Base-by-base conservation (phyloP, 1,140 invertebrate species). In the Drosophila sechellia region DNA sequence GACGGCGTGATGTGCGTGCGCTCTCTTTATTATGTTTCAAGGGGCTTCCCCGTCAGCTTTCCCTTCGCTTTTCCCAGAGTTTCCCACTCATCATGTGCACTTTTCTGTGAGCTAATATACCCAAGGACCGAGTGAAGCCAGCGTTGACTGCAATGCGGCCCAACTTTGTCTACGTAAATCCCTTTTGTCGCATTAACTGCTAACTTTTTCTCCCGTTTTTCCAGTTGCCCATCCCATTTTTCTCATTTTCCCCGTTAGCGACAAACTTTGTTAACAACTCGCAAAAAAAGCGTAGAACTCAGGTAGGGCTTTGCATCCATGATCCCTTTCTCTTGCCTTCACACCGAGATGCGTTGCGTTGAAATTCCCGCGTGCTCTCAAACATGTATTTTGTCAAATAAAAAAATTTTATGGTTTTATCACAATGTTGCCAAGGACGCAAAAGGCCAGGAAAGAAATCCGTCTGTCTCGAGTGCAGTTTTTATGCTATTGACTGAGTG, bases 111-210 rank as follows among this genome's bases (percentile, higher is more conserved):
- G 81, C 83, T 86, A 87, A 87, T 87, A 79, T 78, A 75, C 46
- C 72, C 72, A 68, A 78, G 69, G 55, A 79, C 68, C 65, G 72
- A 52, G 53, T 54, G 64, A 69, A 70, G 66, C 64, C 66, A 56
- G 73, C 66, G 61, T 70, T 60, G 72, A 84, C 81, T 85, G 81
- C 81, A 85, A 70, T 85, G 81, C 81, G 81, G 72, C 83, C 84
- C 76, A 85, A 85, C 68, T 85, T 85, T 81, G 81, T 70, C 74
- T 70, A 81, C 81, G 79, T 76, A 87, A 87, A 87, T 87, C 83
- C 83, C 83, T 69, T 87, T 87, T 87, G 83, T 89, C 83, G 83
- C 84, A 87, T 87, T 87, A 87, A 87, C 83, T 87, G 81, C 78
- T 78, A 85, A 86, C 83, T 86, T 87, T 84, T 87, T 87, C 78